Evolutionary conservation across 2,797 vertebrate species (phyloP).

Genomic region (Momotus momota): DNA sequence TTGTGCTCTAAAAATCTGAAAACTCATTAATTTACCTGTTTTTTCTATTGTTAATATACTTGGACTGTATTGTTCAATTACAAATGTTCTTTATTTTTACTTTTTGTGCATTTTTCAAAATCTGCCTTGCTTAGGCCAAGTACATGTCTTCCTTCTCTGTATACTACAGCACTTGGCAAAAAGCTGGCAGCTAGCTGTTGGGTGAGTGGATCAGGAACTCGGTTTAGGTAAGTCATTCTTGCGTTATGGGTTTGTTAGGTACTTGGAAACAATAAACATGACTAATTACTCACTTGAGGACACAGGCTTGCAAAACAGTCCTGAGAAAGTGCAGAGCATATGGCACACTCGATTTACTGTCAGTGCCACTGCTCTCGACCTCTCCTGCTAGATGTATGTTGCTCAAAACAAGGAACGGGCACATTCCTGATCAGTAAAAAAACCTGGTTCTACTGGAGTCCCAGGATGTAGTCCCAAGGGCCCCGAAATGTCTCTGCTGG

Average conservation of each 20-base stretch:
- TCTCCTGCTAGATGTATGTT: background rate
- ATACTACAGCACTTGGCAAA: background rate
- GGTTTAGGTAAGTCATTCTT: background rate
- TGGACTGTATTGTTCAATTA: background rate
- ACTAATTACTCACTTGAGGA: background rate
- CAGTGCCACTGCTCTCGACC: background rate
- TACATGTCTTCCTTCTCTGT: background rate
- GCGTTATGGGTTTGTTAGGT: background rate
- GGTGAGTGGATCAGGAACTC: background rate
- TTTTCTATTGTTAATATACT: background rate
- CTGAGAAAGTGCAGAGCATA: background rate
- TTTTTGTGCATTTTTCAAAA: background rate
- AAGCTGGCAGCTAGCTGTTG: background rate
- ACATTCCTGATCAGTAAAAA: background rate
- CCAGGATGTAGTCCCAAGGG: background rate
- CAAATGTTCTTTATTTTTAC: background rate
- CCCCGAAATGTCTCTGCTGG: background rate
- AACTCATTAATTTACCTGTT: background rate
- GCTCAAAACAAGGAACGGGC: background rate
- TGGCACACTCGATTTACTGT: background rate
- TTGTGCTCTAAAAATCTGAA: background rate
- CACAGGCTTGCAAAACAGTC: background rate
- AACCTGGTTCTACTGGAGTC: background rate
- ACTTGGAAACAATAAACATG: background rate
- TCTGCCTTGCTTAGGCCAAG: background rate